Base-by-base conservation (phyloP, 2,888 invertebrate species). In the Drosophila yooni region DNA sequence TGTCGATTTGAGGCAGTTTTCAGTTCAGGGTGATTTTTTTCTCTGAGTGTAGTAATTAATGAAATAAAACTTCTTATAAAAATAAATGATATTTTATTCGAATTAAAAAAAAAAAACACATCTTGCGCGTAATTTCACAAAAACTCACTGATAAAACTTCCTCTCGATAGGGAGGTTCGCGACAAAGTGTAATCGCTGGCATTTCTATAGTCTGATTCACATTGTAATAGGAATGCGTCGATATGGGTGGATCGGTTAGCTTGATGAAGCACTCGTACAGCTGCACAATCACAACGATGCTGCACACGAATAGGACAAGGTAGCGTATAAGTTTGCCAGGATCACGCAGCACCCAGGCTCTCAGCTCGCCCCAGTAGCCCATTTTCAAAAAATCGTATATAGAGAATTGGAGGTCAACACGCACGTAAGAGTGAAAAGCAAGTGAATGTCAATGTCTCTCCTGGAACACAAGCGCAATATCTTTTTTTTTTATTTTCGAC, bases 101-200 rank as follows among this genome's bases (percentile, higher is more conserved):
- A 21, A 11, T n/a, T 40, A n/a, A 5, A 43, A 43, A 8, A 43
- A 8, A 31, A 31, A 43, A 3, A 21, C 11, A 3, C 6, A 21
- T 7, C 13, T 6, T 43, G n/a, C 1, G n/a, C 5, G n/a, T 43
- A 43, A n/a, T 21, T 21, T 13, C 21, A 8, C 53, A 8, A 27
- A 0, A 52, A 92, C 94, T 94, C 92, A 95, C 96, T 88, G 92
- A 77, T 78, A 96, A 90, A 54, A 94, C 93, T 1, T 94, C 92
- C 50, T 90, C 93, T 85, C 95, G 96, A 82, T 95, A 96, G 0
- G 95, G 94, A 0, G 96, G 96, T 65, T 95, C 95, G 29, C 95
- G 93, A 80, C 96, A 96, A 76, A 96, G 94, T 0, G 96, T 96
- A 1, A 96, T 88, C 53, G 96, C 95, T 0, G 96, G 96, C 92